Evolutionary conservation across 2,113 vertebrate species (phyloP).

Genomic region (Silurus meridionalis): DNA sequence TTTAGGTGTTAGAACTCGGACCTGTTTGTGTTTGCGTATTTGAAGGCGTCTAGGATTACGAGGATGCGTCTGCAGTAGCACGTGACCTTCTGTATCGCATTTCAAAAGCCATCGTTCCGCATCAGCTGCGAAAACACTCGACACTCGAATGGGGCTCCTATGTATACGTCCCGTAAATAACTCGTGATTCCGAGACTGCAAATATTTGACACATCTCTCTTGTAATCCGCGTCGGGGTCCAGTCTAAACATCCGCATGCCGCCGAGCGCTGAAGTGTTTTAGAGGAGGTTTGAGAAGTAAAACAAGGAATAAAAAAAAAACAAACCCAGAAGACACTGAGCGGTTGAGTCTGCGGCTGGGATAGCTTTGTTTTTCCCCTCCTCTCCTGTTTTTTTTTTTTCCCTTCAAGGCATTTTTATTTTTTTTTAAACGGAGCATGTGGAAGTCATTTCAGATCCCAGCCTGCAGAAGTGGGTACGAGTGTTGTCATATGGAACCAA

Average conservation of each 20-base stretch:
- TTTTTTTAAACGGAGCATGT: constrained; percentile 49
- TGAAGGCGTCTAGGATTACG: not conserved
- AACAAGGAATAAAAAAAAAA: constrained; percentile 36
- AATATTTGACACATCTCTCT: constrained; percentile 16
- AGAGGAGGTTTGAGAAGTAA: constrained; percentile 15
- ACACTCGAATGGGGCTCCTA: no score
- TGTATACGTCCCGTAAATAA: not conserved
- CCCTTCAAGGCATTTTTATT: constrained; percentile 48
- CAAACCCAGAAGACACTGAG: constrained; percentile 38
- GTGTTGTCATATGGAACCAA: constrained; percentile 59
- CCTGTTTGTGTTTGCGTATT: not conserved
- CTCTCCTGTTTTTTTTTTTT: constrained; percentile 10
- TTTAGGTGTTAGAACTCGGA: not conserved
- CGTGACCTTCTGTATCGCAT: not conserved
- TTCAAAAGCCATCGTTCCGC: not conserved
- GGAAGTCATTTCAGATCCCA: constrained; percentile 61
- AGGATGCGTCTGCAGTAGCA: not conserved
- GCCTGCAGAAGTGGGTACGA: constrained; percentile 50
- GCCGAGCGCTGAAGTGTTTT: constrained; percentile 14
- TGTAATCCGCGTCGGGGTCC: not conserved
- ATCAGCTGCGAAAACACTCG: not conserved
- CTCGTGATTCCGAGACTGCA: not conserved
- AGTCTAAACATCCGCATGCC: not conserved
- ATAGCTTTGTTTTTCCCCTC: constrained; percentile 41
- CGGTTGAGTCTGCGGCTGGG: constrained; percentile 38